Evolutionary conservation across 2,113 vertebrate genomes (phyloP), one percentile per base, ranked within the genome.

Genomic region (Saccopteryx leptura): DNA sequence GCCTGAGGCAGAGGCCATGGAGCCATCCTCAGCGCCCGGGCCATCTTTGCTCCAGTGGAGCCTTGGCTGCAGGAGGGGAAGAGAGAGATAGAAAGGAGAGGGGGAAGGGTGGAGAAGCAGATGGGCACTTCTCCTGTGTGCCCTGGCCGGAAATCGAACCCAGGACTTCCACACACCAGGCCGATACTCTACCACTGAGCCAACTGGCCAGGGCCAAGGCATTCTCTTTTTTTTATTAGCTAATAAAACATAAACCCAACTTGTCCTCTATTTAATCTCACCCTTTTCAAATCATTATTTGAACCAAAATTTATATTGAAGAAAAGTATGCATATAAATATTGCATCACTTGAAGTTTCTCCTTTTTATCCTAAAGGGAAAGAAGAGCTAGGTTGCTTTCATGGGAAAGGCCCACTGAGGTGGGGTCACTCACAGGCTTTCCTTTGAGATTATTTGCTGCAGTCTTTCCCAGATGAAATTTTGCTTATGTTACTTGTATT

Each of bases 291-390:
- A 60, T 92, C 33, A 24, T 61, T 84, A 58, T 24, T 86, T 46
- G 76, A 54, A 78, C 90, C 33, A 84, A 84, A 91, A 72, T 72
- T 72, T 58, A 72, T 17, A 12, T 75, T 12, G 46, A 92, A 74
- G 69, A 69, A 86, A 80, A 63, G 63, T 56, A 23, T 14, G 1
- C 39, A 39, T 39, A 39, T 39, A 88, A 60, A 14, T 2, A 15
- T 83, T 90, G 65, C 2, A 50, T 78, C 39, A 86, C 54, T 87
- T 76, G 10, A 69, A 85, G 56, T 56, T 63, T 31, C 4, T 48
- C 28, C n/a, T 54, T 69, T 86, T 66, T 69, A 52, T 81, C 78
- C 58, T 83, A 60, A 56, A 12, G n/a, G 13, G 71, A 74, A 68
- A 63, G 2, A 17, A 24, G 23, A 87, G 17, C 89, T 50, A 48